These are phyloP conservation scores for Loxodonta africana DNA, from an alignment of 2,113 vertebrate genomes.

Conservation along the genomic window DNA sequence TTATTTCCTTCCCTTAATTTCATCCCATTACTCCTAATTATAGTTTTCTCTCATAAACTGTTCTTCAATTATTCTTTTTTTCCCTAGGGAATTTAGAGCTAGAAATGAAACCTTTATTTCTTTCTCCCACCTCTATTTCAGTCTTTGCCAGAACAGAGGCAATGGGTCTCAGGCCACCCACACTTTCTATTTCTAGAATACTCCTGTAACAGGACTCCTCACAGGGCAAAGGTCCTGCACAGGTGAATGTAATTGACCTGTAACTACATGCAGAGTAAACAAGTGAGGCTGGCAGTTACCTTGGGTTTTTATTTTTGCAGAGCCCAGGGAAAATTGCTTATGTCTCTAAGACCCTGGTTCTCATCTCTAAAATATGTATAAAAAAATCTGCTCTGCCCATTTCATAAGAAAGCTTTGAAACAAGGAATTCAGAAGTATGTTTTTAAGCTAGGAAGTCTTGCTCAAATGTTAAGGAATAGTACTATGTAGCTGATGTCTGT, in stretches of 20 bases:
- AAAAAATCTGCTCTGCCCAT: not conserved
- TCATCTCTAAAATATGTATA: not conserved
- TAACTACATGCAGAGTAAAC: not conserved
- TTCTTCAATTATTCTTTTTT: slow-evolving; percentile 61
- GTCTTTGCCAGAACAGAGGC: not conserved
- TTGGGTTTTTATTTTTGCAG: slow-evolving; percentile 1
- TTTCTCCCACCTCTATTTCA: not conserved
- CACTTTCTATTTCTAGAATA: not conserved
- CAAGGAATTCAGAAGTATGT: not conserved
- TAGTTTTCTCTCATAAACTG: slow-evolving; percentile 73
- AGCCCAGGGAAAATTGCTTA: not conserved
- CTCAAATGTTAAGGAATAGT: not conserved
- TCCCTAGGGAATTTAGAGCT: slow-evolving; percentile 38
- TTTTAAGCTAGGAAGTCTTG: not conserved
- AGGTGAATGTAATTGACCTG: not conserved
- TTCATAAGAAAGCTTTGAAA: not conserved
- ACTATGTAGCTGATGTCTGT: not conserved
- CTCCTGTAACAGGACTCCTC: not conserved
- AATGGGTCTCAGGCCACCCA: not conserved
- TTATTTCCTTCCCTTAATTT: slow-evolving; percentile 80
- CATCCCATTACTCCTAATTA: slow-evolving; percentile 80
- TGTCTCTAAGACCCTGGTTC: slow-evolving; percentile 18
- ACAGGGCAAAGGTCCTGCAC: not conserved
- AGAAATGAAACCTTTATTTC: slow-evolving; percentile 28
- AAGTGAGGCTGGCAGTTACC: not conserved